A percentile compares a stretch with the other conserved stretches of the same genome.
Evolutionary conservation across 1,140 invertebrate species (phyloP).

Genomic region (Megalonaias nervosa): DNA sequence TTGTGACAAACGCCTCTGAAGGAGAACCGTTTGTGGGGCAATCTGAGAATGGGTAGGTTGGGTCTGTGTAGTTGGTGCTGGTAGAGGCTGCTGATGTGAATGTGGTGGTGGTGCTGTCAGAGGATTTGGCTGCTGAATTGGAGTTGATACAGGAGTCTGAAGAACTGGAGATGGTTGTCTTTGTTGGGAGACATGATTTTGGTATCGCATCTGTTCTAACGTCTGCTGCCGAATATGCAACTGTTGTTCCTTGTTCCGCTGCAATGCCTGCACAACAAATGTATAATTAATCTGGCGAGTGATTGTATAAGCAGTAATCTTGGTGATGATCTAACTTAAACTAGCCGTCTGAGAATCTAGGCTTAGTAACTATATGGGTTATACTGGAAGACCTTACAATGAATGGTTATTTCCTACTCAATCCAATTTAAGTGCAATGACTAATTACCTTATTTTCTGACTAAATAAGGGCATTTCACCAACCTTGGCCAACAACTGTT

Average conservation of each 20-base stretch:
- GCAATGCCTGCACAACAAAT: constrained; percentile 52
- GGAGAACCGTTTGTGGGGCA: constrained; percentile 78
- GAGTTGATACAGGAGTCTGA: neutral
- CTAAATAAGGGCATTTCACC: too few relatives aligned
- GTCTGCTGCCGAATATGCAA: constrained; percentile 59
- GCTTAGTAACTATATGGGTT: too few relatives aligned
- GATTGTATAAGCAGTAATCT: too few relatives aligned
- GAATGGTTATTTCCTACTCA: too few relatives aligned
- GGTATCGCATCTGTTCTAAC: constrained; percentile 41
- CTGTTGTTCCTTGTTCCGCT: constrained; percentile 64
- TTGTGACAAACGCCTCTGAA: constrained; percentile 75
- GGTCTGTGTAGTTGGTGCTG: constrained; percentile 37
- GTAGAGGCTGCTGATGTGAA: constrained; percentile 16
- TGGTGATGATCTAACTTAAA: too few relatives aligned
- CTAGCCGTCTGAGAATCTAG: too few relatives aligned
- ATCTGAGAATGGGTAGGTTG: constrained; percentile 64
- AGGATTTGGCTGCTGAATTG: neutral
- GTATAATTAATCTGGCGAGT: neutral
- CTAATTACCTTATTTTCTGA: too few relatives aligned
- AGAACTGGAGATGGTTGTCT: neutral
- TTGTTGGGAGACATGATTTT: constrained; percentile 1
- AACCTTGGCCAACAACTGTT: too few relatives aligned
- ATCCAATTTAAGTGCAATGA: too few relatives aligned
- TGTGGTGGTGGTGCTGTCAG: neutral
- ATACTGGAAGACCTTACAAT: too few relatives aligned